These are phyloP conservation scores for Rhinopithecus roxellana DNA, from an alignment of 2,113 vertebrate species.

Conservation along the genomic window DNA sequence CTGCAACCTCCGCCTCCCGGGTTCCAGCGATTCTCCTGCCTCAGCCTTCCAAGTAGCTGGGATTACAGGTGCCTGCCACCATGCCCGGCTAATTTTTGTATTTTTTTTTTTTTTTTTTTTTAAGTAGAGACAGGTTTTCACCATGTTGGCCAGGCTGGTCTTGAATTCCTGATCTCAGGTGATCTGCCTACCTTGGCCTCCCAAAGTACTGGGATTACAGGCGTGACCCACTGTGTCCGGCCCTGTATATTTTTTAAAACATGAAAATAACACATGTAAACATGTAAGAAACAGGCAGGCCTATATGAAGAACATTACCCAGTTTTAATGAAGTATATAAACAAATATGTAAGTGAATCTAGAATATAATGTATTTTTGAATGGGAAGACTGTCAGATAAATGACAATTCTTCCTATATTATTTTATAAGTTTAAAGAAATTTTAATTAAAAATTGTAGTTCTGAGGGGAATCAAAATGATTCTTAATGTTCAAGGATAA, in stretches of 20 bases:
- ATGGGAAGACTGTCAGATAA: neutral
- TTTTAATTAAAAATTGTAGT: neutral
- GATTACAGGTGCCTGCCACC: too few species aligned
- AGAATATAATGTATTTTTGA: neutral
- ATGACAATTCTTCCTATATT: neutral
- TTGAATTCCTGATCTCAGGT: too few species aligned
- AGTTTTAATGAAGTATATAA: slow-evolving; percentile 18
- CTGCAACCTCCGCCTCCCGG: too few species aligned
- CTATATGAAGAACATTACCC: neutral
- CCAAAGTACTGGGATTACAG: too few species aligned
- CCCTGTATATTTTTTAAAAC: neutral
- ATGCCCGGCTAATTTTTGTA: too few species aligned
- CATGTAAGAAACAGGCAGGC: neutral
- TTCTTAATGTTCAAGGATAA: neutral
- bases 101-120: too few species aligned
- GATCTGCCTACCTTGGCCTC: too few species aligned
- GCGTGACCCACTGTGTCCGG: rapidly evolving
- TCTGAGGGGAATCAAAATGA: neutral
- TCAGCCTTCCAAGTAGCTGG: too few species aligned
- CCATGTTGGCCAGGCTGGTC: too few species aligned
- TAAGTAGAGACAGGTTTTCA: too few species aligned
- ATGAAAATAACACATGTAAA: neutral
- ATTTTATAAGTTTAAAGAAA: neutral
- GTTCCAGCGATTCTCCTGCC: too few species aligned
- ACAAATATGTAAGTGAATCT: neutral